Conservation (phyloP, 2,888 invertebrate species). For the Megaustenia siamemsis region DNA sequence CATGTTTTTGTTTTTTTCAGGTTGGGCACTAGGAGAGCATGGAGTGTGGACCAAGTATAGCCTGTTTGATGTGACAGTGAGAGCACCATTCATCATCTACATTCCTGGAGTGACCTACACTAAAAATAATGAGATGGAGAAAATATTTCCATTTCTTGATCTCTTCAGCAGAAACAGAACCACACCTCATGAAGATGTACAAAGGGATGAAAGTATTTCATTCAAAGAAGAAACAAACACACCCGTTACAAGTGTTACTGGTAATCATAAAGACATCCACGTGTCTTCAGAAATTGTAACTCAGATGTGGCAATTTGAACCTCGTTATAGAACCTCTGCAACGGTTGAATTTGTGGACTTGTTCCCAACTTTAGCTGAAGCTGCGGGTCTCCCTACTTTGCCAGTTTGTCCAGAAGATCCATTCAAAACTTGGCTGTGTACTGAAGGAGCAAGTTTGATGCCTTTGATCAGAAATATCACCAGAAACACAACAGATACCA, state of each 20-base stretch:
- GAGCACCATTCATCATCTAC: conserved; percentile 88
- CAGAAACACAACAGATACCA: no score
- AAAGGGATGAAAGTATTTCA: neutral
- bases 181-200: neutral
- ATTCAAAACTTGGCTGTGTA: conserved; percentile 64
- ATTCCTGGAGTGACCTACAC: conserved; percentile 83
- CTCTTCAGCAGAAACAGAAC: neutral
- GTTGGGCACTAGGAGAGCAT: conserved; percentile 94
- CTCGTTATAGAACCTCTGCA: conserved; percentile 43
- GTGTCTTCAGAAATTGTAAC: neutral
- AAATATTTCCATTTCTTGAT: conserved; percentile 46
- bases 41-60: conserved; percentile 96
- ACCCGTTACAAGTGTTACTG: no score
- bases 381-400: conserved; percentile 84
- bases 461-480: conserved; percentile 62
- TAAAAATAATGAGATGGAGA: neutral
- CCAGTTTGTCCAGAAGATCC: conserved; percentile 82
- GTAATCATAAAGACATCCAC: no score
- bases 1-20: conserved; percentile 81
- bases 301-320: neutral
- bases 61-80: conserved; percentile 90
- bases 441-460: conserved; percentile 74
- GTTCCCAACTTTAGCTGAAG: conserved; percentile 90
- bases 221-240: conserved; percentile 3
- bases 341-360: conserved; percentile 90